Base-by-base conservation (phyloP, 2,113 vertebrate species). In the Pipra filicauda region DNA sequence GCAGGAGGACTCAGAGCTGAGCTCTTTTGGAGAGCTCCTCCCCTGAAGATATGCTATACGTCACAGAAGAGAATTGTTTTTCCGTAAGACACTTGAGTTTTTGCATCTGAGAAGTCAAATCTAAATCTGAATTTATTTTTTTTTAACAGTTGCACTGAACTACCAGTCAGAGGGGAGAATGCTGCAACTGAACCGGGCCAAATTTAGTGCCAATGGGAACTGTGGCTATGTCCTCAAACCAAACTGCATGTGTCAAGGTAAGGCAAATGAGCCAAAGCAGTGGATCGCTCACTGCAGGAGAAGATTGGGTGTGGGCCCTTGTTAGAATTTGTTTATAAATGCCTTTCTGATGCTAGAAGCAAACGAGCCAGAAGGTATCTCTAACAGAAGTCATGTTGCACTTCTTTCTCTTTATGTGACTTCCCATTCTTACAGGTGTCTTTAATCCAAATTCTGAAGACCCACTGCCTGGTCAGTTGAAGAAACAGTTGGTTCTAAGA, bases 201-300 rank as follows among this genome's bases (percentile, higher is more conserved):
- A 99, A 96, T 99, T 99, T 91, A 98, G 98, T 89, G 98, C 98
- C 98, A 99, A 99, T 8, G 99, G 99, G 55, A 99, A 98, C 93
- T 99, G 99, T n/a, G 99, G 99, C 92, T 99, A 99, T 35, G 98
- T 99, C 91, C 98, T 99, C 73, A 99, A 99, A 95, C 99, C 99
- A 6, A 90, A 77, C 82, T 99, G 98, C 97, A 99, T 99, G 99
- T 99, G 98, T 98, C 98, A 99, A 98, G 99, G 99, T 99, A 88
- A 98, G 98, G 33, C 31, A 19, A 35, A 10, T 0, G 4, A 91
- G 39, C 33, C 59, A 27, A 55, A 20, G 12, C 31, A 46, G 21
- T 12, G 39, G 5, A 21, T 33, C 26, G 15, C 15, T 73, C 31
- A 24, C 0, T 46, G 43, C 16, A 11, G 24, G 28, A 46, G 46